These are phyloP conservation scores for Papilio aristodemus DNA, from an alignment of 1,140 invertebrate genomes.

Conservation along the genomic window DNA sequence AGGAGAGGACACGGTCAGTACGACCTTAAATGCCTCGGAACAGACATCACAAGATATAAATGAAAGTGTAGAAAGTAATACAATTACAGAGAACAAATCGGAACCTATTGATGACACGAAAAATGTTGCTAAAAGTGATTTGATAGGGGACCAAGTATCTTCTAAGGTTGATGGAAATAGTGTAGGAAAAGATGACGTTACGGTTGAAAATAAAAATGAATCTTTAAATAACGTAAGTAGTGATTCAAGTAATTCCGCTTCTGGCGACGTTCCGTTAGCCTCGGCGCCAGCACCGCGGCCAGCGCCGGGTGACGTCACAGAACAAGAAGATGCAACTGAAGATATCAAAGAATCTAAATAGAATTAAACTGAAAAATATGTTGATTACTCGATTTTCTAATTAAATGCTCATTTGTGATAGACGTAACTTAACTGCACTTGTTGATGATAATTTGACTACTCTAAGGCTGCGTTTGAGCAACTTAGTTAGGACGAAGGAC, in stretches of 20 bases:
- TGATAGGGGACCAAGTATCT: not conserved
- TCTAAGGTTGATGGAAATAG: slow-evolving; percentile 10
- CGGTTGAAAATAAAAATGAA: slow-evolving; percentile 30
- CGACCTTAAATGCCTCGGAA: slow-evolving; percentile 42
- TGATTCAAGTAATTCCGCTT: slow-evolving; percentile 11
- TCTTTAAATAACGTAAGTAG: not conserved
- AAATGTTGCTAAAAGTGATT: slow-evolving; percentile 25
- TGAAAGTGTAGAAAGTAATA: slow-evolving; percentile 63
- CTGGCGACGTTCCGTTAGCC: not conserved
- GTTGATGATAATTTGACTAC: not conserved
- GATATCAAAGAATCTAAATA: slow-evolving; percentile 20
- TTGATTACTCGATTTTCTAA: not conserved
- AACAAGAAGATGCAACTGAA: not conserved
- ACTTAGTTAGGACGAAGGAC: slow-evolving; percentile 6
- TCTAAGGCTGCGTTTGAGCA: slow-evolving; percentile 7
- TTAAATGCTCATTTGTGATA: slow-evolving; percentile 11
- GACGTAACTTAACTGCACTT: not conserved
- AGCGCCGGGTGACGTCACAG: not conserved
- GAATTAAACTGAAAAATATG: not conserved
- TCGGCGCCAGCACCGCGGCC: not conserved
- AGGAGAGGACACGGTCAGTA: slow-evolving; percentile 32
- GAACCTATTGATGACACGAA: slow-evolving; percentile 47
- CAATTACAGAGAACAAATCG: slow-evolving; percentile 65
- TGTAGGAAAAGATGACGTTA: not conserved
- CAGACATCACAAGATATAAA: slow-evolving; percentile 50